Base-by-base conservation (phyloP, 2,888 invertebrate genomes). In the Agonopterix heracliana region DNA sequence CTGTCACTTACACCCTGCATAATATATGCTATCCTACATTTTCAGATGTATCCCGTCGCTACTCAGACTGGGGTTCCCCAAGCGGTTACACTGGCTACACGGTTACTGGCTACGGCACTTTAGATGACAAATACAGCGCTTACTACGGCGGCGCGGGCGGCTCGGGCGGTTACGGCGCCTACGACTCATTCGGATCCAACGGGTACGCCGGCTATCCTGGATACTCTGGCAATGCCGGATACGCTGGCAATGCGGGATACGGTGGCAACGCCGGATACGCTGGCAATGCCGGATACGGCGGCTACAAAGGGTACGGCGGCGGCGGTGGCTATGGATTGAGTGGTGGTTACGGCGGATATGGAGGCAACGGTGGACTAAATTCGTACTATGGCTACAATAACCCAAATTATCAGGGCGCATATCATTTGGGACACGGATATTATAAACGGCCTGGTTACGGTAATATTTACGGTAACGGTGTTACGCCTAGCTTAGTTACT, bases 341-440 rank as follows among this genome's bases (percentile, higher is more conserved):
- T 3, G 52, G 56, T 0, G 54, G 54, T 26, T 45, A 50, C 26
- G 64, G 56, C 2, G 91, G 91, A 2, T 90, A 90, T 55, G 87
- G 90, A 49, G 91, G 91, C 60, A 91, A 90, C 69, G 91, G 91
- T 36, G 91, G 91, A 14, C 67, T 91, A 0, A 79, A 69, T 46
- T 90, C 91, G 35, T 91, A 91, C 63, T 85, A 81, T 44, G 91
- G 91, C 7, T 91, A 91, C 68, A 90, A 86, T 67, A 90, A 84
- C 65, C 89, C 90, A 0, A 71, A 72, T 54, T 91, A 91, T 60
- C 77, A 77, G 66, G 90, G 90, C 5, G 81, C 79, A 34, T 81
- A 90, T 47, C 90, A 91, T 72, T 78, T 90, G 34, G 91, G 91
- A n/a, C 90, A 88, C 58, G 91, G 91, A 42, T 91, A 91, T 63